Conservation (phyloP, 1,140 invertebrate genomes). For the roundworm (Caenorhabditis elegans) region DNA sequence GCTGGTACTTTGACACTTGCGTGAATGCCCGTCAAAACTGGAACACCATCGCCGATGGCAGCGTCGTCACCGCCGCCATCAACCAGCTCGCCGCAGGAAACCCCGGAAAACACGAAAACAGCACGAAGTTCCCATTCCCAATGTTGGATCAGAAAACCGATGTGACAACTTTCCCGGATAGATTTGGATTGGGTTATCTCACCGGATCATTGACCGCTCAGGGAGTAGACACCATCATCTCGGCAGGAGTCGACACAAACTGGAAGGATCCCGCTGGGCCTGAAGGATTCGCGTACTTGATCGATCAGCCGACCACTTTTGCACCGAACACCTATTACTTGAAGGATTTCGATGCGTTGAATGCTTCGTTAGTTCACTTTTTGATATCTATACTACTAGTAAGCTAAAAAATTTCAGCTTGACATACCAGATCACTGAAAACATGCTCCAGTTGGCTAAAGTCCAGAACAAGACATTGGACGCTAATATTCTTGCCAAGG, state of each 20-base stretch:
- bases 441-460: slow-evolving; percentile 35
- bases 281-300: slow-evolving; percentile 45
- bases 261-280: slow-evolving; percentile 53
- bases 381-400: no score
- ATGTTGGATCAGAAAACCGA: slow-evolving; percentile 41
- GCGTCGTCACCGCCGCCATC: slow-evolving; percentile 12
- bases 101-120: background rate
- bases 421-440: background rate
- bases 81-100: background rate
- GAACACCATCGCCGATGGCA: slow-evolving; percentile 19
- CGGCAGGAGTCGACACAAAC: slow-evolving; percentile 52
- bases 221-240: slow-evolving; percentile 50
- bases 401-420: slow-evolving; percentile 24
- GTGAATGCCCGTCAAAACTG: slow-evolving; percentile 35
- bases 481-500: slow-evolving; percentile 19
- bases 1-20: slow-evolving; percentile 42
- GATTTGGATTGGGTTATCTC: slow-evolving; percentile 23
- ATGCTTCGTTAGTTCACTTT: slow-evolving; percentile 32
- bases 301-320: slow-evolving; percentile 51
- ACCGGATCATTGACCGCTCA: slow-evolving; percentile 44
- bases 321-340: slow-evolving; percentile 39
- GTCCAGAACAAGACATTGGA: slow-evolving; percentile 38
- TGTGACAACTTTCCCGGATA: slow-evolving; percentile 13
- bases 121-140: slow-evolving; percentile 34
- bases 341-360: slow-evolving; percentile 47